Evolutionary conservation across 2,797 vertebrate genomes (phyloP).

Genomic region (Anabacerthia variegaticeps): DNA sequence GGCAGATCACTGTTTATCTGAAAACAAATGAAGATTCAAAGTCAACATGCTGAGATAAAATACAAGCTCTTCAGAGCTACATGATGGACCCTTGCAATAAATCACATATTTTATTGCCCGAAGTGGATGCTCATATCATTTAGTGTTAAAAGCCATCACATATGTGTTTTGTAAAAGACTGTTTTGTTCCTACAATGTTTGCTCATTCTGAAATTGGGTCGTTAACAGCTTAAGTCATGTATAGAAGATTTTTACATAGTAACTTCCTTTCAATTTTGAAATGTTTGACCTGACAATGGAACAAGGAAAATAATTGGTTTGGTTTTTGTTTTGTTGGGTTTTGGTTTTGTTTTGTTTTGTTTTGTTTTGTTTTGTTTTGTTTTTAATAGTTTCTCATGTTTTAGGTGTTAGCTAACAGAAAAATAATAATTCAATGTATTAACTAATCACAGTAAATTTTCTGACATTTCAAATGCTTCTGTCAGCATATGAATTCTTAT

Average conservation of each 20-base stretch:
- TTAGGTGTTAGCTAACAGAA: conserved; percentile 50
- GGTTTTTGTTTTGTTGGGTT: too few relatives aligned
- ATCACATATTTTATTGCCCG: conserved; percentile 73
- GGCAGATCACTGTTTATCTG: conserved; percentile 66
- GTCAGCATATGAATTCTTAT: conserved; percentile 68
- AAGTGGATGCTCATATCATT: conserved; percentile 58
- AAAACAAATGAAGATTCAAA: conserved; percentile 73
- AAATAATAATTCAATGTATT: conserved; percentile 63
- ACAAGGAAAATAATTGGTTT: not conserved
- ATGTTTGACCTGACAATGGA: conserved; percentile 30
- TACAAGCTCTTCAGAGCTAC: conserved; percentile 67
- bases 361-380: not conserved
- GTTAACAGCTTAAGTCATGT: conserved; percentile 59
- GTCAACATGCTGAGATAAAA: conserved; percentile 69
- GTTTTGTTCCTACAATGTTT: conserved; percentile 57
- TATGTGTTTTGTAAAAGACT: conserved; percentile 36
- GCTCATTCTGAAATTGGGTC: conserved; percentile 42
- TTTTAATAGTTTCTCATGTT: conserved; percentile 24
- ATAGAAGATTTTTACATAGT: conserved; percentile 52
- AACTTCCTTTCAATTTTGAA: conserved; percentile 58
- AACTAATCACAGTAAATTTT: conserved; percentile 70
- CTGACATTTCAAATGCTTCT: conserved; percentile 73
- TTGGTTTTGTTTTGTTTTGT: too few relatives aligned
- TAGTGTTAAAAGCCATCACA: conserved; percentile 60
- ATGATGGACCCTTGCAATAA: conserved; percentile 74